Conservation (phyloP, 2,797 vertebrate species). For the Avahi laniger region DNA sequence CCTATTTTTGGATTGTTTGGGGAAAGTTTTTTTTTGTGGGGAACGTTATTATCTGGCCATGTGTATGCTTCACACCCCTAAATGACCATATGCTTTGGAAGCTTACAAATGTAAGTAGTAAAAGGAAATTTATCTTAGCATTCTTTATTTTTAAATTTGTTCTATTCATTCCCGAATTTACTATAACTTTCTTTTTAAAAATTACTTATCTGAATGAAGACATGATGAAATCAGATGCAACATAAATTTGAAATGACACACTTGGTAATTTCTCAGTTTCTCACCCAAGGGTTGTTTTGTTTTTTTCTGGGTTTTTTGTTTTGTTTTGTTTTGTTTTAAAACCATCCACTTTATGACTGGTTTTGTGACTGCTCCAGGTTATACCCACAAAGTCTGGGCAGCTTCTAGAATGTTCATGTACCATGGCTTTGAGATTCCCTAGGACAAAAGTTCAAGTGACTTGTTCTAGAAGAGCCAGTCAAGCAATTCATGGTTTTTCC, state of each 20-base stretch:
- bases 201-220: not conserved
- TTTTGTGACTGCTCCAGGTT: not conserved
- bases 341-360: conserved; percentile 32
- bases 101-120: not conserved
- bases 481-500: not conserved
- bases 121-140: not conserved
- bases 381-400: conserved; percentile 13
- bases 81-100: not conserved
- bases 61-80: not conserved
- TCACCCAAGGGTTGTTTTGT: not conserved
- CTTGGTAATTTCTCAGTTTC: not conserved
- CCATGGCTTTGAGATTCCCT: not conserved
- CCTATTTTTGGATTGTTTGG: conserved; percentile 32
- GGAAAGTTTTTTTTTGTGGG: not conserved
- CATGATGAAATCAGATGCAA: not conserved
- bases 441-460: not conserved
- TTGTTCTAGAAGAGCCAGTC: not conserved
- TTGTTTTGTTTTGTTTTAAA: not conserved
- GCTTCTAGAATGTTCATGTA: not conserved
- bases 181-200: conserved; percentile 11
- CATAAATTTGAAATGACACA: not conserved
- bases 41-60: not conserved
- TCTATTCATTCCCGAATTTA: not conserved
- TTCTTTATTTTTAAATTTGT: not conserved
- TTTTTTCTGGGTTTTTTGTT: not conserved